phyloP scores from a whole-genome alignment of 2,888 invertebrate species.

The Ophion slaviceki region DNA sequence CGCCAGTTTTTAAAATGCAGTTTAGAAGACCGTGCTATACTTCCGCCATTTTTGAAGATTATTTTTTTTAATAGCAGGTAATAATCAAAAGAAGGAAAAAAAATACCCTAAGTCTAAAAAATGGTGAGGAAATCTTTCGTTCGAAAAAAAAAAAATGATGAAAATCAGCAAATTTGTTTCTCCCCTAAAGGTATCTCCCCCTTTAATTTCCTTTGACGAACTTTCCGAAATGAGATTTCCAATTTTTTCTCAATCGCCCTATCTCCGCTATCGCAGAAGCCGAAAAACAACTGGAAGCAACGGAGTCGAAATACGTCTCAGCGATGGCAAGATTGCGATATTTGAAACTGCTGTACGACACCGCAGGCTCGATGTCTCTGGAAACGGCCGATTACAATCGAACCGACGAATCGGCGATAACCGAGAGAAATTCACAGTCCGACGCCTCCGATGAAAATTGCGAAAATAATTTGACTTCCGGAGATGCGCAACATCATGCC shows the following conservation, averaged over 20 bases:
- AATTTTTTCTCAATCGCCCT: background rate
- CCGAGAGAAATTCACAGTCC: slow-evolving; percentile 50
- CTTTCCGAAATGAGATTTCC: background rate
- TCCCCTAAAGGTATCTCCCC: no score
- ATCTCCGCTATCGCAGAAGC: slow-evolving; percentile 77
- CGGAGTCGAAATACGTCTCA: slow-evolving; percentile 82
- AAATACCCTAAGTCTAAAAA: no score
- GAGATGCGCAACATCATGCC: slow-evolving; percentile 41
- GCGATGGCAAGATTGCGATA: slow-evolving; percentile 83
- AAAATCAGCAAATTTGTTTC: no score
- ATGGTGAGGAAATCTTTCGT: no score
- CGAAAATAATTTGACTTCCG: slow-evolving; percentile 46
- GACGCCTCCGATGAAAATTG: slow-evolving; percentile 34
- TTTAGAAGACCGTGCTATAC: no score
- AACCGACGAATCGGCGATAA: slow-evolving; percentile 26
- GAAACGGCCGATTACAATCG: slow-evolving; percentile 39
- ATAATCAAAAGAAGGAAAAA: no score
- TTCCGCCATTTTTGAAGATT: no score
- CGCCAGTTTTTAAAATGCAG: no score
- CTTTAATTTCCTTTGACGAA: no score
- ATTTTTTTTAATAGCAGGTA: no score
- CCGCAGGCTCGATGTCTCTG: slow-evolving; percentile 62
- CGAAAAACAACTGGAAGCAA: slow-evolving; percentile 82
- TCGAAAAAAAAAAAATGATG: no score
- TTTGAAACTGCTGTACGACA: slow-evolving; percentile 82